phyloP scores from a whole-genome alignment of 2,888 invertebrate genomes.

The Orchesella flavescens region DNA sequence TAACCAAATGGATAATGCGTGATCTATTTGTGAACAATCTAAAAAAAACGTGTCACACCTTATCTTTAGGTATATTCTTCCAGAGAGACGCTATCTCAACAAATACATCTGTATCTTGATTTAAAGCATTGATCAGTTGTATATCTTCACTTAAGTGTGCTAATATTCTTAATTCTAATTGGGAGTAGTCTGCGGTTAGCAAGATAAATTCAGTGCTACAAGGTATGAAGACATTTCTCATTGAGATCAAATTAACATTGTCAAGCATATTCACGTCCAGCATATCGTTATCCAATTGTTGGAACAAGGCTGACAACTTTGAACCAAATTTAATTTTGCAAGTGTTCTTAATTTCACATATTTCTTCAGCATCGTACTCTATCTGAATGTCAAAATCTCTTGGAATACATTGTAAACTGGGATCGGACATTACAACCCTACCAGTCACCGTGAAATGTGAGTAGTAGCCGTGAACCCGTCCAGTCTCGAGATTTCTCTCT shows the following conservation, averaged over 20 bases:
- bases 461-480: slow-evolving; percentile 73
- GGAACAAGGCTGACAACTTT: slow-evolving; percentile 48
- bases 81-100: slow-evolving; percentile 89
- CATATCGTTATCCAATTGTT: slow-evolving; percentile 44
- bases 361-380: slow-evolving; percentile 60
- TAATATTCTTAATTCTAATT: slow-evolving; percentile 93
- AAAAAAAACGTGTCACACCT: slow-evolving; percentile 75
- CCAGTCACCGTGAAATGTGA: slow-evolving; percentile 77
- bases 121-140: slow-evolving; percentile 78
- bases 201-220: slow-evolving; percentile 77
- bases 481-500: slow-evolving; percentile 72
- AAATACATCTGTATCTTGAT: slow-evolving; percentile 83
- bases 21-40: no score
- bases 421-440: slow-evolving; percentile 91
- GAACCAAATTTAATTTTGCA: slow-evolving; percentile 64
- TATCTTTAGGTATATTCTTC: slow-evolving; percentile 80
- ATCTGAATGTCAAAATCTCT: slow-evolving; percentile 83
- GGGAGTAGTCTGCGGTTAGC: slow-evolving; percentile 96
- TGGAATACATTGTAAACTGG: slow-evolving; percentile 93
- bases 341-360: slow-evolving; percentile 51
- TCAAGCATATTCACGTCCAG: slow-evolving; percentile 1
- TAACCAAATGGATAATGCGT: not conserved
- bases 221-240: slow-evolving; percentile 79
- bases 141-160: slow-evolving; percentile 90
- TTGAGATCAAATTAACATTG: slow-evolving; percentile 73